phyloP scores from a whole-genome alignment of 2,888 invertebrate species.

The Allacma fusca region DNA sequence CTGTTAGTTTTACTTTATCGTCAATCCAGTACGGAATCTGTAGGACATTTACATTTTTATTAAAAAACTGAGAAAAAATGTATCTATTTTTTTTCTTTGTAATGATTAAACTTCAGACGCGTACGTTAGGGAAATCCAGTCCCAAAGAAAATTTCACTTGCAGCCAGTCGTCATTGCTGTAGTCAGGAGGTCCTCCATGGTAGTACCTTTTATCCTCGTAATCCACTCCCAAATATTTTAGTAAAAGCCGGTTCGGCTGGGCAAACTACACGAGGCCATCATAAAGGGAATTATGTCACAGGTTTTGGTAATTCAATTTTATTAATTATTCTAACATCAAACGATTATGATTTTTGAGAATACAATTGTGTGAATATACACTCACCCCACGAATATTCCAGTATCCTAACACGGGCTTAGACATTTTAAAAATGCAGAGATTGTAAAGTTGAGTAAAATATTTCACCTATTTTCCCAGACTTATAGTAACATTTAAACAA shows the following conservation, averaged over 20 bases:
- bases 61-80: too few species aligned
- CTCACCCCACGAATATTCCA: slow-evolving; percentile 45
- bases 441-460: too few species aligned
- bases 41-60: too few species aligned
- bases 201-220: slow-evolving; percentile 65
- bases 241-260: slow-evolving; percentile 64
- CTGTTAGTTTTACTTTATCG: slow-evolving; percentile 64
- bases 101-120: slow-evolving; percentile 18
- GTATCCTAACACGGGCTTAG: slow-evolving; percentile 35
- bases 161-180: slow-evolving; percentile 64
- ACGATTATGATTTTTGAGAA: too few species aligned
- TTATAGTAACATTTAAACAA: too few species aligned
- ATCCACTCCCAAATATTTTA: slow-evolving; percentile 64
- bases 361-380: too few species aligned
- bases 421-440: too few species aligned
- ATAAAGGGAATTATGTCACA: too few species aligned
- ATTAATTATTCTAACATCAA: background rate
- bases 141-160: slow-evolving; percentile 62
- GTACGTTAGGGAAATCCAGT: slow-evolving; percentile 65
- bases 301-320: too few species aligned
- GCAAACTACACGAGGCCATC: too few species aligned
- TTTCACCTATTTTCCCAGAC: too few species aligned
- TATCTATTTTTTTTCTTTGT: background rate
- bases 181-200: slow-evolving; percentile 63
- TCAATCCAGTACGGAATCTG: slow-evolving; percentile 65